Evolutionary conservation across 2,888 invertebrate species (phyloP).

Genomic region (Pediacus dermestoides): DNA sequence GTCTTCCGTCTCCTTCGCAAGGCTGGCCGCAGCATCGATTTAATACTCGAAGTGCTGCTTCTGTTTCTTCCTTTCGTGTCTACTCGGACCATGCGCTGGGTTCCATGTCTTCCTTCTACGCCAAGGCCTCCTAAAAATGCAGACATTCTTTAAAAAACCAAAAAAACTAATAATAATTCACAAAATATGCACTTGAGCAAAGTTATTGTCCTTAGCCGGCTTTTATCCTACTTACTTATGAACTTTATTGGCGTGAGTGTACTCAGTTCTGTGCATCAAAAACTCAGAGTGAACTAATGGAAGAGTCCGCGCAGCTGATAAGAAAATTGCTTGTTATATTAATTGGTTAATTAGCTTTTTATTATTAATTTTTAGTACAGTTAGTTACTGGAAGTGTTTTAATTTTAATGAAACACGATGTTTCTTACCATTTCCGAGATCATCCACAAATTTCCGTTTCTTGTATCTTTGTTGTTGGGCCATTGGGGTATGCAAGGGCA

Average conservation of each 20-base stretch:
- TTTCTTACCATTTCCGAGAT: slow-evolving; percentile 32
- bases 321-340: too few relatives aligned
- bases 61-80: slow-evolving; percentile 35
- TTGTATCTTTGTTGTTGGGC: slow-evolving; percentile 33
- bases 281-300: slow-evolving; percentile 34
- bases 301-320: slow-evolving; percentile 36
- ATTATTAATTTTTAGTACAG: too few relatives aligned
- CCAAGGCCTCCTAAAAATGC: slow-evolving; percentile 38
- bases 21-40: slow-evolving; percentile 23
- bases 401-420: slow-evolving; percentile 11
- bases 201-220: too few relatives aligned
- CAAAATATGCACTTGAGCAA: slow-evolving; percentile 47
- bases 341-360: slow-evolving; percentile 22
- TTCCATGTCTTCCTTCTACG: slow-evolving; percentile 43
- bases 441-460: slow-evolving; percentile 36
- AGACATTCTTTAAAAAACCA: slow-evolving; percentile 10
- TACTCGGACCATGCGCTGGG: slow-evolving; percentile 27
- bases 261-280: slow-evolving; percentile 29
- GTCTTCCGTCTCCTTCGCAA: slow-evolving; percentile 28
- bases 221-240: slow-evolving; percentile 28
- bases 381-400: slow-evolving; percentile 1
- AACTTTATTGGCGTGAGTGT: slow-evolving; percentile 38
- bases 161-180: slow-evolving; percentile 4
- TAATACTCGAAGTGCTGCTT: slow-evolving; percentile 28
- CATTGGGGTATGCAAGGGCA: slow-evolving; percentile 27